Conservation (phyloP, 2,888 invertebrate genomes). For the Nineta flava region DNA sequence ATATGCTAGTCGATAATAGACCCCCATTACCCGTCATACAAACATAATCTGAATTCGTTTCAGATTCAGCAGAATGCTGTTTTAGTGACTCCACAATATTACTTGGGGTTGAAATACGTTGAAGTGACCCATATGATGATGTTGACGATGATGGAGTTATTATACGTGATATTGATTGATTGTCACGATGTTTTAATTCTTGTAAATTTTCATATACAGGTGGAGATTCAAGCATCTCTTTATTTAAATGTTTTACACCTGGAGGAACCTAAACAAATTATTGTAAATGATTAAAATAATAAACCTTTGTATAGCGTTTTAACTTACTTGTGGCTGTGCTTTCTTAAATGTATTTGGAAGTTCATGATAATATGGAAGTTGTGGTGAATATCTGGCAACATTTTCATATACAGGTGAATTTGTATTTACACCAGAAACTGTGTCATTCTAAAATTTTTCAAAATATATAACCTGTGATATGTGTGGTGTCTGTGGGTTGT, state of each 20-base stretch:
- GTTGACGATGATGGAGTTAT: conserved; percentile 25
- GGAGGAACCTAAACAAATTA: conserved; percentile 35
- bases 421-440: conserved; percentile 27
- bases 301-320: too few species aligned
- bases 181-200: conserved; percentile 20
- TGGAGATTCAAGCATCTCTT: conserved; percentile 23
- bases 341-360: conserved; percentile 28
- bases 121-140: conserved; percentile 17
- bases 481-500: too few species aligned
- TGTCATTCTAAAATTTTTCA: conserved; percentile 34
- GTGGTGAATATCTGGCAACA: conserved; percentile 41
- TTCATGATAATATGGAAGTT: conserved; percentile 47
- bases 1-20: conserved; percentile 33
- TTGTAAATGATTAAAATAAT: not conserved
- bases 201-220: conserved; percentile 35
- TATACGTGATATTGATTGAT: conserved; percentile 24
- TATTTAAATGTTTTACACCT: conserved; percentile 26
- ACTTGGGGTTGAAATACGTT: conserved; percentile 16
- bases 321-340: conserved; percentile 26
- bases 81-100: conserved; percentile 12
- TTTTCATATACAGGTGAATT: conserved; percentile 60
- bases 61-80: conserved; percentile 26
- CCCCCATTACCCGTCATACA: conserved; percentile 59
- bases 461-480: not conserved
- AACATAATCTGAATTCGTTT: conserved; percentile 67